These are phyloP conservation scores for Smittia aterrima DNA, from an alignment of 2,888 invertebrate genomes.

Conservation along the genomic window DNA sequence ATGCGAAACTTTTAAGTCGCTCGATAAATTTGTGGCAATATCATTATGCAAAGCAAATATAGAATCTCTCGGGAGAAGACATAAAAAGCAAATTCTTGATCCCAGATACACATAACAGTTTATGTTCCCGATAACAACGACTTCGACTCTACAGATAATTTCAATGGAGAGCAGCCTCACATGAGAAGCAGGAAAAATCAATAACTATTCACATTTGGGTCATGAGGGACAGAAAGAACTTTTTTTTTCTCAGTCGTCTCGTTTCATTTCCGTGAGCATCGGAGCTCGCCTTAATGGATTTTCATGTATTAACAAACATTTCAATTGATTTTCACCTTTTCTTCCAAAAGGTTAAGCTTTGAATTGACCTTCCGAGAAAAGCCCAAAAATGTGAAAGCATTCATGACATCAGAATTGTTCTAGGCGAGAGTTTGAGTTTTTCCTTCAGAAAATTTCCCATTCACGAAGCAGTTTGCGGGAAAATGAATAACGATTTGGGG, in stretches of 20 bases:
- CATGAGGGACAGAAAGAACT: not conserved
- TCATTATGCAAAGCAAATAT: not conserved
- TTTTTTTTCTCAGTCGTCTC: not conserved
- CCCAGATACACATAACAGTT: slow-evolving; percentile 8
- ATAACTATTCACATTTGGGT: slow-evolving; percentile 28
- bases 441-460: too few species aligned
- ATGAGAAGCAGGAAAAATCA: slow-evolving; percentile 5
- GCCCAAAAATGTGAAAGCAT: not conserved
- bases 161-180: not conserved
- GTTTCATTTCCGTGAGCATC: not conserved
- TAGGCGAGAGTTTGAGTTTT: not conserved
- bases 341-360: not conserved
- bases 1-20: not conserved
- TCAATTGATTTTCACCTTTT: not conserved
- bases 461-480: not conserved
- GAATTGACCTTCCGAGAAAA: too few species aligned
- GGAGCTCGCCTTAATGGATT: not conserved
- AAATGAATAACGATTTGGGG: slow-evolving; percentile 3
- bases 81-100: not conserved
- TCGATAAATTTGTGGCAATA: not conserved
- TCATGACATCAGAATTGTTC: slow-evolving; percentile 2
- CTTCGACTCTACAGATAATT: slow-evolving; percentile 20
- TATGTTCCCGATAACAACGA: slow-evolving; percentile 1
- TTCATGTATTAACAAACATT: not conserved
- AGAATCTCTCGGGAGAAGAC: not conserved